phyloP scores from a whole-genome alignment of 2,797 vertebrate genomes.

The Melanotaenia maccullochi region DNA sequence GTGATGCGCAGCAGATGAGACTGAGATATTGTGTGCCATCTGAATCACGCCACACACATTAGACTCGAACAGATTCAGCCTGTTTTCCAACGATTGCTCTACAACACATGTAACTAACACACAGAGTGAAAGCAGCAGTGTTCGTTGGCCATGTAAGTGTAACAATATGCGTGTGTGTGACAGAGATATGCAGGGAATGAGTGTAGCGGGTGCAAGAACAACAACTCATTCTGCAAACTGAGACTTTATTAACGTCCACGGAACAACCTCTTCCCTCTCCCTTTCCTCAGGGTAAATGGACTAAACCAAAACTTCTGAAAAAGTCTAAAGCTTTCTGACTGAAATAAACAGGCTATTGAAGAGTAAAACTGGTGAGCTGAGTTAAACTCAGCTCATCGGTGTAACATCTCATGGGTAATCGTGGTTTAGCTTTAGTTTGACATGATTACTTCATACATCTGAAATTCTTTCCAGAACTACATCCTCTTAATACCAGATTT shows the following conservation, averaged over 20 bases:
- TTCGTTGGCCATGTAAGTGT: constrained; percentile 12
- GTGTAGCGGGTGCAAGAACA: constrained; percentile 38
- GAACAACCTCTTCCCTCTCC: constrained; percentile 41
- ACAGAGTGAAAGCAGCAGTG: constrained; percentile 19
- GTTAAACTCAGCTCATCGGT: neutral
- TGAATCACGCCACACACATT: constrained; percentile 57
- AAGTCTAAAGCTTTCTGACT: constrained; percentile 46
- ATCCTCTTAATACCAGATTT: constrained; percentile 12
- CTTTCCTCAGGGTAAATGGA: constrained; percentile 47
- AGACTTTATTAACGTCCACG: constrained; percentile 34
- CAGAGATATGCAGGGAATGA: constrained; percentile 29
- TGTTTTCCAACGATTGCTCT: constrained; percentile 24
- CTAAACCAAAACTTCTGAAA: constrained; percentile 49
- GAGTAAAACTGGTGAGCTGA: constrained; percentile 1
- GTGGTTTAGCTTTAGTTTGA: neutral
- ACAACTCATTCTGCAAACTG: constrained; percentile 48
- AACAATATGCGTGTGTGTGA: constrained; percentile 21
- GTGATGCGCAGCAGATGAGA: constrained; percentile 8
- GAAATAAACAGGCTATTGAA: neutral
- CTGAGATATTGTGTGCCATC: constrained; percentile 18
- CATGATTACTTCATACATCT: neutral
- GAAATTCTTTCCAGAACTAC: neutral
- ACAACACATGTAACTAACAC: constrained; percentile 18
- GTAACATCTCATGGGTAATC: neutral
- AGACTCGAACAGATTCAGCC: constrained; percentile 40